A percentile compares a stretch with the other conserved stretches of the same genome.
phyloP scores from a whole-genome alignment of 2,888 invertebrate genomes.

The Amphipyra berbera region DNA sequence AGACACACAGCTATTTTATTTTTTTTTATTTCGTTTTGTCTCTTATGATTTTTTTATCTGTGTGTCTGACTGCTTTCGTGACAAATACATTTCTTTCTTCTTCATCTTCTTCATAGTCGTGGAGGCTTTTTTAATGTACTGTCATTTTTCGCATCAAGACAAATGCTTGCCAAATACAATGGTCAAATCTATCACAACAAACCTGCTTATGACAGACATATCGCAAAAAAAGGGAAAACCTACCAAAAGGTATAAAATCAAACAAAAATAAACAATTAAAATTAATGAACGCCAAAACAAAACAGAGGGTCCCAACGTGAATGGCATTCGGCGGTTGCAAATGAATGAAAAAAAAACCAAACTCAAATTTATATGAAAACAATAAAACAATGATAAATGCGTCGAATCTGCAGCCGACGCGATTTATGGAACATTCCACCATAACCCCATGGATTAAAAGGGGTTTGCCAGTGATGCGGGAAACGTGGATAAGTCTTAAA shows the following conservation, averaged over 20 bases:
- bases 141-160: too few species aligned
- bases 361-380: slow-evolving; percentile 71
- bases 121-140: too few species aligned
- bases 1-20: too few species aligned
- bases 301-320: slow-evolving; percentile 43
- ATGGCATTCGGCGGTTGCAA: slow-evolving; percentile 35
- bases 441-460: slow-evolving; percentile 62
- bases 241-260: slow-evolving; percentile 21
- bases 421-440: slow-evolving; percentile 68
- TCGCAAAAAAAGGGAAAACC: neutral
- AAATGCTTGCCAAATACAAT: too few species aligned
- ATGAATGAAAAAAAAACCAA: slow-evolving; percentile 54
- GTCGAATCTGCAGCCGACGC: slow-evolving; percentile 65
- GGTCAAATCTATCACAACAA: slow-evolving; percentile 1
- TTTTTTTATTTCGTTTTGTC: too few species aligned
- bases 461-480: slow-evolving; percentile 30
- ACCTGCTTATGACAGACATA: too few species aligned
- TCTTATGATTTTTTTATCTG: too few species aligned
- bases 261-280: slow-evolving; percentile 54
- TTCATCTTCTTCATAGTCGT: too few species aligned
- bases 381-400: slow-evolving; percentile 71
- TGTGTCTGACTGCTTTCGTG: too few species aligned
- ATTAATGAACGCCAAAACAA: slow-evolving; percentile 50
- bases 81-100: too few species aligned
- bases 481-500: slow-evolving; percentile 6